Base-by-base conservation (phyloP, 2,888 invertebrate genomes). In the Taenaris catops region DNA sequence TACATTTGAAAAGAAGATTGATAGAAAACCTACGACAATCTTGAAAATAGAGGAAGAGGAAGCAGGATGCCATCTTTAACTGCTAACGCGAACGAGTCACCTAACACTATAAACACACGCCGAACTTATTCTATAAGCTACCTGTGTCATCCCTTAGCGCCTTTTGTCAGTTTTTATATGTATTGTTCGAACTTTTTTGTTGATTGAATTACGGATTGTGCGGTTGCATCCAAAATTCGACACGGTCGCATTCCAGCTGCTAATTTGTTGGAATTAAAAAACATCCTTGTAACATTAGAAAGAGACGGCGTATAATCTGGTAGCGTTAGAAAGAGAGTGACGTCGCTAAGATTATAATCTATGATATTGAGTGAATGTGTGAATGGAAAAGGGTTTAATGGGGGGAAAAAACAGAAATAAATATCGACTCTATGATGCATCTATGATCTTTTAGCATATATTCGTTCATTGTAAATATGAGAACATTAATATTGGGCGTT, bases 131-230 rank as follows among this genome's bases (percentile, higher is more conserved):
- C 56, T 57, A 68, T 65, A 38, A 62, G 73, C 78, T 81, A 81
- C 81, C 81, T 81, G 80, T 74, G 60, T 66, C 78, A 75, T 72
- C 79, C 79, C 79, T 64, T 65, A 74, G 67, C 49, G 44, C 53
- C 71, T 65, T 72, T 76, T 71, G 60, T 61, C 29, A 35, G 28
- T 62, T 67, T 73, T 79, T 72, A 70, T 58, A 43, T 51, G 61
- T 62, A 67, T 79, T 65, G 73, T 72, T 47, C 48, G 46, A 62
- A 66, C 71, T 75, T 80, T 68, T 67, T 49, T 55, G 34, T 36
- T 60, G 66, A 79, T 81, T 69, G 66, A 76, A 80, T 79, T 79
- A 80, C 74, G 58, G 58, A 65, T 72, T 76, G 71, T 78, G 66
- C 67, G 65, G 76, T 75, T 74, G 78, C 38, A 26, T 25, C 78